Percentiles rank a stretch among this genome's conserved stretches.
These are phyloP conservation scores for Atlantisia rogersi DNA, from an alignment of 2,113 vertebrate species.

Conservation along the genomic window DNA sequence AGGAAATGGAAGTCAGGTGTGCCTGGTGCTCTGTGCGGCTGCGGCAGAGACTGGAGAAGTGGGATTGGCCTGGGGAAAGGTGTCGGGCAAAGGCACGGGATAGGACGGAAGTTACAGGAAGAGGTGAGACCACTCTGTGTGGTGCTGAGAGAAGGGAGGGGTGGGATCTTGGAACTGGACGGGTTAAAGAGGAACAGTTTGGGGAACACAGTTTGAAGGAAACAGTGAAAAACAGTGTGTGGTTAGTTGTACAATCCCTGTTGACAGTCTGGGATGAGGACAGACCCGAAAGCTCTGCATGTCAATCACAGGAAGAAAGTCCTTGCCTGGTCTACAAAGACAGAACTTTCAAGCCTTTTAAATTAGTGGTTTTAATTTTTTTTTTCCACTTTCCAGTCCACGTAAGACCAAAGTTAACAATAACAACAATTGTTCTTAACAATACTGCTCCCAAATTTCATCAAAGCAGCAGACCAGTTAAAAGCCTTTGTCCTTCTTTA, in stretches of 20 bases:
- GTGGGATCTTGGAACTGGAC: neutral
- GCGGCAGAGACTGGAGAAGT: neutral
- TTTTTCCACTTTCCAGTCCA: neutral
- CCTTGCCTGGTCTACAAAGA: neutral
- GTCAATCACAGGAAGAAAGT: neutral
- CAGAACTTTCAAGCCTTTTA: neutral
- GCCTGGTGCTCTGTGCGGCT: fast-evolving
- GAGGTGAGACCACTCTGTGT: neutral
- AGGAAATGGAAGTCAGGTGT: neutral
- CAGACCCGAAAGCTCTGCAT: neutral
- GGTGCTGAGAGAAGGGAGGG: neutral
- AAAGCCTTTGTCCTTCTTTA: neutral
- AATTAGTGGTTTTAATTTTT: neutral
- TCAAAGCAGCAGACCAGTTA: neutral
- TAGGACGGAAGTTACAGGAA: neutral
- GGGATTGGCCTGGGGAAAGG: neutral
- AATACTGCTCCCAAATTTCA: neutral
- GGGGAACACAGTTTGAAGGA: neutral
- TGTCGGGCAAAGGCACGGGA: fast-evolving
- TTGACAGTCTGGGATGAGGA: neutral
- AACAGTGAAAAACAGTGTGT: neutral
- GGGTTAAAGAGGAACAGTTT: neutral
- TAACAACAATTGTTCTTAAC: neutral
- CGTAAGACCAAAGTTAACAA: neutral
- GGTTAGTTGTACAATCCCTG: neutral